Evolutionary conservation across 2,888 invertebrate genomes (phyloP), one percentile per base, ranked within the genome.

Genomic region (Boloria selene): DNA sequence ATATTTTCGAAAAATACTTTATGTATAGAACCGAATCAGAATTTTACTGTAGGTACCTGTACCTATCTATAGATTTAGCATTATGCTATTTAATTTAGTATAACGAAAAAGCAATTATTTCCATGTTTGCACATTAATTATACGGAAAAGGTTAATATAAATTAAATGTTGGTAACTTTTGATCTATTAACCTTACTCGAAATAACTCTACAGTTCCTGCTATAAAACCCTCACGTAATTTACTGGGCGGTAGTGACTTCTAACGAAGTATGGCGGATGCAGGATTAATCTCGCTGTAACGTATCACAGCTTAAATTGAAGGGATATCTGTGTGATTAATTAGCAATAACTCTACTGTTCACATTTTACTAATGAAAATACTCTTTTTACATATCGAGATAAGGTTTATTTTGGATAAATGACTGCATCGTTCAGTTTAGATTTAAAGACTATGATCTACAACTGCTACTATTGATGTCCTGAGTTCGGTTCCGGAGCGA

Each of bases 211-310:
- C 16, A 59, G 16, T 18, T 59, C 31, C 59, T 13, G 47, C 17
- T 17, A 13, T 38, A 49, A 59, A 47, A 59, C 59, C 14, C n/a
- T 31, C 13, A 44, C 22, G 49, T 31, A 59, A 49, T 38, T 49
- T 31, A 59, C 38, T 17, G 18, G 22, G 5, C 22, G 17, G 47
- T 49, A 17, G 18, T 22, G 47, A 49, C 31, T 31, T 13, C 13
- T 31, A 31, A 59, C 47, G 31, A 47, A 49, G 26, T 17, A 49
- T 49, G 26, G 17, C 47, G 58, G 26, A 45, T 26, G 45, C 58
- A 47, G 22, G 26, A 58, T 58, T 58, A 18, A 58, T 58, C 13
- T 47, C 31, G 31, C 22, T 18, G n/a, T 55, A 26, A 47, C 45
- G 16, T 26, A 47, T 58, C 45, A 42, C 17, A 42, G 6, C 13